Evolutionary conservation across 2,888 invertebrate genomes (phyloP).

Genomic region (Pseudolycoriella hygida): DNA sequence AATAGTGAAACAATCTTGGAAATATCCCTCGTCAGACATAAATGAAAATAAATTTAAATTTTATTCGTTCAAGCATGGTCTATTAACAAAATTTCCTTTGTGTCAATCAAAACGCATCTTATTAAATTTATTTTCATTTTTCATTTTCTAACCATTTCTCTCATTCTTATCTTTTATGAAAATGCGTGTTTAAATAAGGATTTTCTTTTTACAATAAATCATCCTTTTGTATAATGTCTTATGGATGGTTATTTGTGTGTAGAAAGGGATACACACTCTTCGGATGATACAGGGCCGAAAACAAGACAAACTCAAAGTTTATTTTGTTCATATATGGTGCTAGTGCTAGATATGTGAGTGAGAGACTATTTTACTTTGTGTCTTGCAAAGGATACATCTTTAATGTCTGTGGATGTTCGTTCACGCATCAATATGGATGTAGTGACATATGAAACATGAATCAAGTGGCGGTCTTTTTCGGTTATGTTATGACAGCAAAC

Average conservation of each 20-base stretch:
- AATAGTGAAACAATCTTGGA: too few relatives aligned
- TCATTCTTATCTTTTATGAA: not conserved
- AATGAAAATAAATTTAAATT: too few relatives aligned
- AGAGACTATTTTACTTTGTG: too few relatives aligned
- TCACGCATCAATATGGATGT: not conserved
- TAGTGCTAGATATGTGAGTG: not conserved
- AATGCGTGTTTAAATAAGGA: constrained; percentile 3
- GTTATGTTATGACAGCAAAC: not conserved
- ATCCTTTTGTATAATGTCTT: not conserved
- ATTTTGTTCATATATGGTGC: not conserved
- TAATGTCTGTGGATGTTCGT: too few relatives aligned
- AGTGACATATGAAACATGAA: not conserved
- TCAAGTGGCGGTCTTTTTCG: not conserved
- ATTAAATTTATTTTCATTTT: constrained; percentile 4
- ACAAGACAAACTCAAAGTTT: too few relatives aligned
- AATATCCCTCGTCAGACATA: too few relatives aligned
- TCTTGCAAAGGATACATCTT: too few relatives aligned
- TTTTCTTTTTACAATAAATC: constrained; percentile 3
- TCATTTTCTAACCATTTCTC: not conserved
- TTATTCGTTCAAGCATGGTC: constrained; percentile 1
- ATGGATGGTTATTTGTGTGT: too few relatives aligned
- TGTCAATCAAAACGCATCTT: constrained; percentile 4
- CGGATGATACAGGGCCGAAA: too few relatives aligned
- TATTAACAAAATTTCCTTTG: not conserved
- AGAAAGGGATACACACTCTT: too few relatives aligned